Percentiles rank a stretch among this genome's conserved stretches.
Conservation (phyloP, 2,888 invertebrate genomes). For the Blastobasis lacticolella region DNA sequence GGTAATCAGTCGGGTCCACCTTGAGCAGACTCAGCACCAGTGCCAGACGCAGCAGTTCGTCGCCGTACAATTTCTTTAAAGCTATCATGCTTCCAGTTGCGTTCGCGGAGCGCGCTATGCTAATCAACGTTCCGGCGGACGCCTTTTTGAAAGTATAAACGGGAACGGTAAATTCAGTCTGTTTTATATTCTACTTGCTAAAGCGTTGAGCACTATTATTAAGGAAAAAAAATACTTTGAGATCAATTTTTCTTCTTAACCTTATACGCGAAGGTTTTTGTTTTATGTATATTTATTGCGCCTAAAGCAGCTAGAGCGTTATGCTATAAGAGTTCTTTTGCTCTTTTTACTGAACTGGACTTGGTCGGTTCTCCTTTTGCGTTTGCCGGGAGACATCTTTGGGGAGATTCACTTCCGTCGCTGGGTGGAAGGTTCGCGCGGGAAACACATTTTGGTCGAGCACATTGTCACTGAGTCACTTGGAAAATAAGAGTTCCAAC, state of each 20-base stretch:
- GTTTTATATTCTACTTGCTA: slow-evolving; percentile 17
- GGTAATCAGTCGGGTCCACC: slow-evolving; percentile 81
- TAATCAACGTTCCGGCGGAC: slow-evolving; percentile 3
- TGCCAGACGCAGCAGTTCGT: slow-evolving; percentile 87
- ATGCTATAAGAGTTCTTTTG: slow-evolving; percentile 29
- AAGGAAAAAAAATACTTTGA: slow-evolving; percentile 38
- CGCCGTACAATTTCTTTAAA: slow-evolving; percentile 86
- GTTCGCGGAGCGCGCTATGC: slow-evolving; percentile 1
- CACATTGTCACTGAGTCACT: slow-evolving; percentile 43
- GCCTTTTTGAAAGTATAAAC: slow-evolving; percentile 10
- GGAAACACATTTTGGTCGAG: slow-evolving; percentile 25
- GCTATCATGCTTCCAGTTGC: slow-evolving; percentile 76
- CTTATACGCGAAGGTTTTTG: slow-evolving; percentile 11
- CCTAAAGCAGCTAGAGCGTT: slow-evolving; percentile 1
- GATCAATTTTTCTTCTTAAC: slow-evolving; percentile 31
- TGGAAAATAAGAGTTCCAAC: slow-evolving; percentile 18
- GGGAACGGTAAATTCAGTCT: slow-evolving; percentile 22
- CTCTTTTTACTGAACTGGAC: slow-evolving; percentile 23
- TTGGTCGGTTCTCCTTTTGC: slow-evolving; percentile 47
- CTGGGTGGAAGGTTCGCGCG: slow-evolving; percentile 14
- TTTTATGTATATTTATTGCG: slow-evolving; percentile 5
- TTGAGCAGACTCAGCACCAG: slow-evolving; percentile 86
- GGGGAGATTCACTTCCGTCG: slow-evolving; percentile 38
- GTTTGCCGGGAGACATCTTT: slow-evolving; percentile 64
- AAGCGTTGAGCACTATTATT: slow-evolving; percentile 45